Base-by-base conservation (phyloP, 1,140 invertebrate species). In the Drosophila malerkotliana region DNA sequence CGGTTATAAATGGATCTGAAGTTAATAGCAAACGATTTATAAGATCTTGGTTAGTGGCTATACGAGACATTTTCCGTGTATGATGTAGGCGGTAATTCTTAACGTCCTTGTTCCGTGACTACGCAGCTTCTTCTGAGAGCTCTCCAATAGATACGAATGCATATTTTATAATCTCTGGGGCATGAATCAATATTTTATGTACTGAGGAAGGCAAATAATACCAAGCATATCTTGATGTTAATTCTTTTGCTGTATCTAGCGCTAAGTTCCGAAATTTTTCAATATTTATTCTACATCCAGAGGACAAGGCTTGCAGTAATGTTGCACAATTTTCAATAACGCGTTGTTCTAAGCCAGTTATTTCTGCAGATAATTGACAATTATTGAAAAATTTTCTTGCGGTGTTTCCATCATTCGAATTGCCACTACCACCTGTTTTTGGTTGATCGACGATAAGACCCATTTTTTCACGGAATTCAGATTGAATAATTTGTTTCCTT, bases 221-320 rank as follows among this genome's bases (percentile, higher is more conserved):
- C 51, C 52, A 69, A 15, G 28, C 34, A 60, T 60, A 48, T 30
- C 10, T 60, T 51, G 9, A 28, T 26, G 30, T 57, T 64, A 57
- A 10, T 49, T 51, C n/a, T 37, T 14, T 64, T 44, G 59, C 59
- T 41, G 24, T 64, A 51, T 64, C 44, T 41, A 64, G 52, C 3
- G 47, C 54, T 24, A 52, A 28, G 45, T 67, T 24, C 32, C 32
- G 15, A 59, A 67, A 61, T 30, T 62, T 62, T 54, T 62, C 24
- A 26, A 62, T 7, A 24, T 60, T 53, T 1, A 59, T 69, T 69
- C 49, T 62, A 48, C 39, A 51, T 37, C 39, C 53, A 26, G 61
- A 64, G 9, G 52, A 45, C 18, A 64, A 56, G 41, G 44, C 48
- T 60, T 60, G 37, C 9, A 53, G 21, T 21, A 21, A 21, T 21